Evolutionary conservation across 2,797 vertebrate genomes (phyloP), one percentile per base, ranked within the genome.

Genomic region (Labeo calbasu): DNA sequence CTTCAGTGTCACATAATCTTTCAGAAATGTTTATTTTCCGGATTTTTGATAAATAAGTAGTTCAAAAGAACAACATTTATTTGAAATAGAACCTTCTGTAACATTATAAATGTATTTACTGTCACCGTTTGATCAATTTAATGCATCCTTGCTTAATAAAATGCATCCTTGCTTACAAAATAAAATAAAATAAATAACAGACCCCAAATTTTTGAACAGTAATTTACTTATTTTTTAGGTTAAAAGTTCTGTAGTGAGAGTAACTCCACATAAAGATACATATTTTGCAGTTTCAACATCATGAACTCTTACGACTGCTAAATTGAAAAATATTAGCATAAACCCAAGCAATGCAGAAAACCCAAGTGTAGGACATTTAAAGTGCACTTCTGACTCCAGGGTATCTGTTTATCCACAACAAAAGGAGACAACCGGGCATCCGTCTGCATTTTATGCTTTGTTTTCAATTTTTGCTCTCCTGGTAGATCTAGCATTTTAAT

Each of bases 321-420:
- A 46, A 71, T 32, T 72, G 12, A 11, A 8, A 5, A 81, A 65
- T 51, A 71, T 77, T 40, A 76, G 23, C 36, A 61, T 50, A 65
- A 65, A 6, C 81, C 25, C 46, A 36, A 63, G 32, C n/a, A n/a
- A 14, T n/a, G 48, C 36, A 53, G 43, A 65, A 72, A 65, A 11
- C 68, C 46, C 48, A 71, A n/a, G 66, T 40, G 55, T 25, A 21
- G 59, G 59, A 59, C 46, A 51, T 77, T 5, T 55, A 43, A 88
- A 86, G 79, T 77, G 21, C 48, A 51, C 72, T 83, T 88, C 84
- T 53, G 43, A 81, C 48, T 84, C 57, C 43, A 46, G 84, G 76
- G 84, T 86, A 68, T 89, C 82, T 85, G 81, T 87, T 83, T 84
- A 88, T 79, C 68, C 78, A 81, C 15, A 83, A 53, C 79, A 88